These are phyloP conservation scores for Tetragonula carbonaria DNA, from an alignment of 2,888 invertebrate species.

Conservation along the genomic window DNA sequence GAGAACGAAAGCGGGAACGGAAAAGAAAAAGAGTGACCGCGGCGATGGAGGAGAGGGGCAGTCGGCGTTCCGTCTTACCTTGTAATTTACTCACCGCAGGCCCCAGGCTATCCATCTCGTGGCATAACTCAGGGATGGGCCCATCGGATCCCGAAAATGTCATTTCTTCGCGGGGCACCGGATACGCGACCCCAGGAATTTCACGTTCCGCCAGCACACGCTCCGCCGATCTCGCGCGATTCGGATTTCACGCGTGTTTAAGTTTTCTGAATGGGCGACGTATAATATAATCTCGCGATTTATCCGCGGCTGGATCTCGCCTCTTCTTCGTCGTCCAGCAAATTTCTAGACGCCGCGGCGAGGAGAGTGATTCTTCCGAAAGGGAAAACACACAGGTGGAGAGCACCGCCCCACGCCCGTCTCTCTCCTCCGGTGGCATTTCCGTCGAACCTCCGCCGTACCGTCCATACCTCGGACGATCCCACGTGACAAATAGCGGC, in stretches of 20 bases:
- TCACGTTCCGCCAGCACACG: constrained; percentile 11
- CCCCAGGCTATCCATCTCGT: constrained; percentile 81
- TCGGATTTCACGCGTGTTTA: constrained; percentile 8
- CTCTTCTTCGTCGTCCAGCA: background rate
- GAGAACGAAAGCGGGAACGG: constrained; percentile 48
- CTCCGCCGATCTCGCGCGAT: background rate
- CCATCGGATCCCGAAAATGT: constrained; percentile 75
- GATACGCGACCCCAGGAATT: constrained; percentile 27
- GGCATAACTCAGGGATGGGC: constrained; percentile 80
- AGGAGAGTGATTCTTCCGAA: background rate
- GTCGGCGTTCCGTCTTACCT: constrained; percentile 81
- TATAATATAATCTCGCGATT: background rate
- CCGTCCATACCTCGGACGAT: constrained; percentile 21
- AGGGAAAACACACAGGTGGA: background rate
- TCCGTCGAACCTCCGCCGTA: background rate
- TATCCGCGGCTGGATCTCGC: background rate
- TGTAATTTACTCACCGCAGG: constrained; percentile 83
- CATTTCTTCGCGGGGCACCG: constrained; percentile 67
- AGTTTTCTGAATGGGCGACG: background rate
- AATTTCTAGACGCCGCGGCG: background rate
- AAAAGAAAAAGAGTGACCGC: constrained; percentile 44
- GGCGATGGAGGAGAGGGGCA: constrained; percentile 66
- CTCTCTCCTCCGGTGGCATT: constrained; percentile 15
- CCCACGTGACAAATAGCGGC: constrained; percentile 63
- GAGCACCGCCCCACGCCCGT: background rate